phyloP scores from a whole-genome alignment of 2,797 vertebrate species.

The Sebastes iracundus region DNA sequence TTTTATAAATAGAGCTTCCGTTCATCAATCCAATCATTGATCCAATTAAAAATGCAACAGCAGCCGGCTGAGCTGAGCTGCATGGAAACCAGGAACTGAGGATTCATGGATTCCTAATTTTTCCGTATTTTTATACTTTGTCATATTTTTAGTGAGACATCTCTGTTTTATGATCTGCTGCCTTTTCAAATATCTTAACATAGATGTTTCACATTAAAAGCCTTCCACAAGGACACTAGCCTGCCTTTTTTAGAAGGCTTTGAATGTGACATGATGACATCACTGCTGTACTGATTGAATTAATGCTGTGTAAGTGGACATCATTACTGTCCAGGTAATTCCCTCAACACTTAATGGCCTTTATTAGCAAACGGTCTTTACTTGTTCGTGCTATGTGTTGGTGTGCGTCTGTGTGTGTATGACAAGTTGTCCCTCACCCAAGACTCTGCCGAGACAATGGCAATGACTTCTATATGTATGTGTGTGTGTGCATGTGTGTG shows the following conservation, averaged over 20 bases:
- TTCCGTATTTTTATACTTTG: background rate
- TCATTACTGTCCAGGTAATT: background rate
- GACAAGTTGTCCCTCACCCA: background rate
- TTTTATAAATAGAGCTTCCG: conserved; percentile 30
- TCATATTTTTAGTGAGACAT: background rate
- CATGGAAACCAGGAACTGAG: background rate
- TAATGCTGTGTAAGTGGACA: background rate
- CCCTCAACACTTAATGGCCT: background rate
- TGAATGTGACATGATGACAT: background rate
- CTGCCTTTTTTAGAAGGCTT: background rate
- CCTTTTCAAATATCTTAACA: background rate
- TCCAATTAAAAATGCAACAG: conserved; percentile 35
- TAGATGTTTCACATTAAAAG: too few species aligned
- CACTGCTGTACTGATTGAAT: background rate
- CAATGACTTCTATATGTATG: background rate
- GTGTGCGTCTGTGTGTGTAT: background rate
- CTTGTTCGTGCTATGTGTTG: background rate
- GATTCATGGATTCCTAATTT: background rate
- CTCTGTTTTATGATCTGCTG: background rate
- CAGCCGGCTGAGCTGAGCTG: background rate
- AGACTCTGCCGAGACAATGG: conserved; percentile 4
- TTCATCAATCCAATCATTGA: conserved; percentile 50
- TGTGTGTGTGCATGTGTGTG: background rate
- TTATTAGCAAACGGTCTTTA: background rate
- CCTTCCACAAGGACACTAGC: background rate